Evolutionary conservation across 2,888 invertebrate species (phyloP).

Genomic region (Amphipoea lucens): DNA sequence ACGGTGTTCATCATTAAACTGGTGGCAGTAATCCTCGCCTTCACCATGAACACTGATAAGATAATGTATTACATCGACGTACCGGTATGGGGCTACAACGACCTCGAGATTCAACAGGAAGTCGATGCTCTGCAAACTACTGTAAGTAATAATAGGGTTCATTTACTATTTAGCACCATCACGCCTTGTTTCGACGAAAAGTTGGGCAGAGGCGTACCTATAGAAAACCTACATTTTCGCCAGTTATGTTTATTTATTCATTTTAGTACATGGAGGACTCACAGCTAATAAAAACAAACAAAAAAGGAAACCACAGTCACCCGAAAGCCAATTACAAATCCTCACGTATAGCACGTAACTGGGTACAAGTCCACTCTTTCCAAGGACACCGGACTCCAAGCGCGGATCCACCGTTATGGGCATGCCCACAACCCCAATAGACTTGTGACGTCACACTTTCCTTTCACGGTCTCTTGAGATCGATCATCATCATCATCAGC

Average conservation of each 20-base stretch:
- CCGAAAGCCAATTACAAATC: too few relatives aligned
- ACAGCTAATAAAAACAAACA: too few relatives aligned
- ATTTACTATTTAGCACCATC: background rate
- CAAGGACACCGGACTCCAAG: background rate
- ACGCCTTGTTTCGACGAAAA: background rate
- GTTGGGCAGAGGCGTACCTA: background rate
- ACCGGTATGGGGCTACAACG: constrained; percentile 77
- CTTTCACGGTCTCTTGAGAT: too few relatives aligned
- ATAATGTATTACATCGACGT: constrained; percentile 76
- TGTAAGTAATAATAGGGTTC: constrained; percentile 70
- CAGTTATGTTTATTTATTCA: too few relatives aligned
- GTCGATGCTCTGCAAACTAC: constrained; percentile 79
- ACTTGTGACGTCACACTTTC: too few relatives aligned
- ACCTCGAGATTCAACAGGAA: constrained; percentile 81
- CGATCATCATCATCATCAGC: too few relatives aligned
- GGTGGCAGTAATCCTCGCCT: constrained; percentile 81
- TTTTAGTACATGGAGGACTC: too few relatives aligned
- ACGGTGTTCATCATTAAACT: constrained; percentile 80
- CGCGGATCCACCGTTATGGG: too few relatives aligned
- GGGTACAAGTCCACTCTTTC: background rate
- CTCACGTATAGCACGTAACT: too few relatives aligned
- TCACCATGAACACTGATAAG: constrained; percentile 74
- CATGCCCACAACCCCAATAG: too few relatives aligned
- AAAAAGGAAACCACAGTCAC: too few relatives aligned
- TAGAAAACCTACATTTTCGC: too few relatives aligned